Base-by-base conservation (phyloP, 2,797 vertebrate genomes). In the Myoxocephalus aenaeus region DNA sequence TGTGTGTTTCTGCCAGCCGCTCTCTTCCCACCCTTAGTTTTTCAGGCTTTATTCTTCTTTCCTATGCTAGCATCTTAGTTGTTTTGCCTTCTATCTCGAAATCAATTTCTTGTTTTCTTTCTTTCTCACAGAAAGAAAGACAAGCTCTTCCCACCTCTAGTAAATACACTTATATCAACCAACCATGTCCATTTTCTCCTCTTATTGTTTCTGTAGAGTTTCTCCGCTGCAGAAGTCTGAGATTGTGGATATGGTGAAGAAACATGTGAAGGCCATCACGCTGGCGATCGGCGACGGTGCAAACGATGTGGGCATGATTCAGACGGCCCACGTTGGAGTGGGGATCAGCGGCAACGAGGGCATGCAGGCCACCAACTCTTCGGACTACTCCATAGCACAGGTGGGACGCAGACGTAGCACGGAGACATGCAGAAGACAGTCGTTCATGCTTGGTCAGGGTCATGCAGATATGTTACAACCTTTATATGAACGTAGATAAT, bases 261-360 rank as follows among this genome's bases (percentile, higher is more conserved):
- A 97, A 82, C 96, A 98, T 0, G 98, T 99, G 78, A 99, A 99
- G 86, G 98, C 98, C 91, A 98, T 99, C 94, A 99, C 98, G 0
- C 95, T 99, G 77, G 98, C 98, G 29, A 99, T 99, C 11, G 98
- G 98, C n/a, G 98, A 99, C 0, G 98, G 98, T 9, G 98, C 98
- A 63, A 99, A 99, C 0, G 98, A 99, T 0, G 98, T 99, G n/a
- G 98, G 98, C 70, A 99, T 99, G 98, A 99, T 99, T 90, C 98
- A 99, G 94, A 99, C 98, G 0, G 98, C 98, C 63, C 98, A 99
- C 0, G 97, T 99, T 4, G 98, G 98, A 15, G 97, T 99, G 54
- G 98, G 98, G 51, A 99, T 99, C 94, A 99, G 97, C 3, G 98
- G 98, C 79, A 99, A 99, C 3, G 98, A 99, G 92, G 98, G 98